Percentiles rank a stretch among this genome's conserved stretches.
These are phyloP conservation scores for Acinonyx jubatus DNA, from an alignment of 2,113 vertebrate species.

Conservation along the genomic window DNA sequence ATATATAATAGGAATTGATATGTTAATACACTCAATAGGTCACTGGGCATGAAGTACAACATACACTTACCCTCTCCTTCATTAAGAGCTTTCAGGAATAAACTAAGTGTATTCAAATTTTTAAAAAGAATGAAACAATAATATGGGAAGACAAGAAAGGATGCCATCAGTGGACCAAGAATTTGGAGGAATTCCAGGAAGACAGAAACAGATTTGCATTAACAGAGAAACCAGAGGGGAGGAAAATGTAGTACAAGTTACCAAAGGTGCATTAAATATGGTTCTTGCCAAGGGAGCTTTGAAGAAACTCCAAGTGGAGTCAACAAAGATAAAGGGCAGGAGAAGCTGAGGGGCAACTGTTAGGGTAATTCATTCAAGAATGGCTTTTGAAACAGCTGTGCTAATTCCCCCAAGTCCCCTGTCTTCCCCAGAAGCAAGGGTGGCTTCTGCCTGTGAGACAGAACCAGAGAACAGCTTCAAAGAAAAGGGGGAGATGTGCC, in stretches of 20 bases:
- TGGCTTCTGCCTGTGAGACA: neutral
- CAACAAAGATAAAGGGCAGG: neutral
- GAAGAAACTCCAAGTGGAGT: neutral
- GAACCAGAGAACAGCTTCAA: neutral
- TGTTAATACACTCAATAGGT: neutral
- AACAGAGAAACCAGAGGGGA: neutral
- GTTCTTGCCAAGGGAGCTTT: neutral
- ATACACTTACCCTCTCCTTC: neutral
- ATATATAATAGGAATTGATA: neutral
- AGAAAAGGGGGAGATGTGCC: neutral
- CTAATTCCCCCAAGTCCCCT: rapidly evolving
- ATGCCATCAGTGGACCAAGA: neutral
- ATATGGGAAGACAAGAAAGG: neutral
- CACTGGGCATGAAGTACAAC: neutral
- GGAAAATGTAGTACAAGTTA: neutral
- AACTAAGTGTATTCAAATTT: neutral
- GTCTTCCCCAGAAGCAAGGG: no score
- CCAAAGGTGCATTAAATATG: neutral
- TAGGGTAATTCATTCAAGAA: neutral
- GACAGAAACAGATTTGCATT: neutral
- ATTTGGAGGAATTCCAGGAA: neutral
- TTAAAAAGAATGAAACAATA: neutral
- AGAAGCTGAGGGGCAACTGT: neutral
- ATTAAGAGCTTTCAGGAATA: slow-evolving; percentile 5
- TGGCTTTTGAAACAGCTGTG: neutral